phyloP scores from a whole-genome alignment of 1,140 invertebrate genomes.

The Venustaconcha ellipsiformis region DNA sequence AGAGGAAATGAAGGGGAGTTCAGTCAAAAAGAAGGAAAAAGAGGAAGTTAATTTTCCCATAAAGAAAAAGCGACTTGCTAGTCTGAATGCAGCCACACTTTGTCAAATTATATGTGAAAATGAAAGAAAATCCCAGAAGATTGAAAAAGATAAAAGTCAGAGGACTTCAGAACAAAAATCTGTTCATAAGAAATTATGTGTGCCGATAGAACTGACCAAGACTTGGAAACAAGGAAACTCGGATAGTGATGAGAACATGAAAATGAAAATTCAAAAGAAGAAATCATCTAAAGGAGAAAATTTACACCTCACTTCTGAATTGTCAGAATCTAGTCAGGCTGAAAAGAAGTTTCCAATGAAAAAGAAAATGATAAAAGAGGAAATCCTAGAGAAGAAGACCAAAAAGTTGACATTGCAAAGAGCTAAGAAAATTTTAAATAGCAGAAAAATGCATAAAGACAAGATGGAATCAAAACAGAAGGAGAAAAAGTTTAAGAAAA shows the following conservation, averaged over 20 bases:
- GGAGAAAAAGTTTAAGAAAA: slow-evolving; percentile 31
- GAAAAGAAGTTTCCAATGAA: no score
- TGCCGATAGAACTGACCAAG: no score
- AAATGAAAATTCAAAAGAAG: no score
- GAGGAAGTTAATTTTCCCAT: slow-evolving; percentile 12
- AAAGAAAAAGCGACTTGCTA: slow-evolving; percentile 47
- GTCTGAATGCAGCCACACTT: slow-evolving; percentile 48
- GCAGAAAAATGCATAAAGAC: slow-evolving; percentile 27
- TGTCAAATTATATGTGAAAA: slow-evolving; percentile 53
- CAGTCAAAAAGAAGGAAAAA: slow-evolving; percentile 9
- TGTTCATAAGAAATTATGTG: no score
- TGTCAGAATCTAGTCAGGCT: no score
- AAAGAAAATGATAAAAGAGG: no score
- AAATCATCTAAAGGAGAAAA: no score
- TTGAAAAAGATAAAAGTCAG: slow-evolving; percentile 29
- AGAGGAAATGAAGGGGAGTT: background rate
- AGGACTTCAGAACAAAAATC: background rate
- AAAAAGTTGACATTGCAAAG: slow-evolving; percentile 16
- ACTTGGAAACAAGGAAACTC: no score
- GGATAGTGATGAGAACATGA: no score
- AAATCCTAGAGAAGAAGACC: slow-evolving; percentile 12
- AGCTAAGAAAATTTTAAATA: slow-evolving; percentile 30
- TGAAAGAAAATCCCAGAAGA: slow-evolving; percentile 12
- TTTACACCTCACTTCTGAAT: no score
- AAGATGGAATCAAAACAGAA: slow-evolving; percentile 29